These are phyloP conservation scores for Orthonevra nobilis DNA, from an alignment of 2,888 invertebrate genomes.

Conservation along the genomic window DNA sequence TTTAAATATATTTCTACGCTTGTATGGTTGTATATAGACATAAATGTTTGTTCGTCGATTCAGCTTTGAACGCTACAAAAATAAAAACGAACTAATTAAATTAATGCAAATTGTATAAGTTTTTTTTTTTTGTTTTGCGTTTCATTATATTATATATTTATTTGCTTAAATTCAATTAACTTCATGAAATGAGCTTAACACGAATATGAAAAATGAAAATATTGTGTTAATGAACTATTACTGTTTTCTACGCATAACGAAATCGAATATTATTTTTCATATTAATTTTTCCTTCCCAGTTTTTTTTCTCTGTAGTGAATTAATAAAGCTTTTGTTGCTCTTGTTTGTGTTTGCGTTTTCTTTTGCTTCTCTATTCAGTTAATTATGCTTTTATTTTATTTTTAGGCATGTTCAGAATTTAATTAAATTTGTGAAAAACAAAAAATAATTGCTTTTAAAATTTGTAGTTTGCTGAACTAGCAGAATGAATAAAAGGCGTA, in stretches of 20 bases:
- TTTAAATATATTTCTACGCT: conserved; percentile 60
- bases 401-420: no score
- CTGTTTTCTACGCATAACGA: conserved; percentile 9
- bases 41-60: conserved; percentile 63
- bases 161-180: conserved; percentile 21
- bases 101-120: conserved; percentile 22
- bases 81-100: no score
- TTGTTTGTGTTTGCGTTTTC: conserved; percentile 51
- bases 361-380: no score
- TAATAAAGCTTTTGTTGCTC: conserved; percentile 68
- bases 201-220: conserved; percentile 6
- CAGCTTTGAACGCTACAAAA: conserved; percentile 4
- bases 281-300: no score
- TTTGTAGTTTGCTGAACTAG: no score
- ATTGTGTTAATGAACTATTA: conserved; percentile 6
- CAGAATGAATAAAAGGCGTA: no score
- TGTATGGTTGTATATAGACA: conserved; percentile 61
- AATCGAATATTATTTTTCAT: conserved; percentile 9
- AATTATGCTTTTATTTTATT: no score
- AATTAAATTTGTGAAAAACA: no score
- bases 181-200: conserved; percentile 22
- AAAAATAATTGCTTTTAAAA: no score
- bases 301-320: conserved; percentile 47
- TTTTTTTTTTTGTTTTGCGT: conserved; percentile 42
- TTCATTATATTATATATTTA: conserved; percentile 34